Base-by-base conservation (phyloP, 2,888 invertebrate species). In the Eumacrocentrus americanus region DNA sequence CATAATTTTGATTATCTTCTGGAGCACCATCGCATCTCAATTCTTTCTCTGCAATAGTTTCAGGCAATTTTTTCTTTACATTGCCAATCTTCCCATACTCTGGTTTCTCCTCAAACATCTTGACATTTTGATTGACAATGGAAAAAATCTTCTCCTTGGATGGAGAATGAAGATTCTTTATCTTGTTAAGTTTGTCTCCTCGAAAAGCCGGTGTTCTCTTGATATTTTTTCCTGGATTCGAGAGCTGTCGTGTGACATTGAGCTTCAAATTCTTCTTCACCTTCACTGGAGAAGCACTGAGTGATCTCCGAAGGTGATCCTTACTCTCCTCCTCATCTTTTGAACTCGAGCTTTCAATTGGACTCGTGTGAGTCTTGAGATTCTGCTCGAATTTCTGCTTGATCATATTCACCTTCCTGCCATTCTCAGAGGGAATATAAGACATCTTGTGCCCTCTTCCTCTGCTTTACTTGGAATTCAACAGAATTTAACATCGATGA, bases 201-300 rank as follows among this genome's bases (percentile, higher is more conserved):
- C 86, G 78, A 71, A 86, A 86, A 1, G 86, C 86, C 7, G 85
- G 86, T 23, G 83, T 84, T 52, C 86, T 74, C 72, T 85, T 85
- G n/a, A 86, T 84, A 66, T 85, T 85, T 59, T 84, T 85, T 0
- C 83, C 82, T 0, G 85, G 84, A 65, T 85, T 85, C 65, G 84
- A 85, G 1, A 71, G 74, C 67, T 85, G 85, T 0, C 85, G 74
- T 0, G 82, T 74, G 5, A 85, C 66, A 5, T 76, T 65, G 25
- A 80, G 81, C 68, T 62, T 66, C 4, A 64, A 53, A 60, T 60
- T 68, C 29, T 61, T 63, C 22, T 66, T 66, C 3, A 51, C 50
- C 46, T 64, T 66, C 11, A 66, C 59, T 0, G 67, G 67, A 5
- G 67, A 67, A 0, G 59, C 63, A 54, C 63, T 67, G 35, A 59